Conservation (phyloP, 1,140 invertebrate species). For the Aphis gossypii region DNA sequence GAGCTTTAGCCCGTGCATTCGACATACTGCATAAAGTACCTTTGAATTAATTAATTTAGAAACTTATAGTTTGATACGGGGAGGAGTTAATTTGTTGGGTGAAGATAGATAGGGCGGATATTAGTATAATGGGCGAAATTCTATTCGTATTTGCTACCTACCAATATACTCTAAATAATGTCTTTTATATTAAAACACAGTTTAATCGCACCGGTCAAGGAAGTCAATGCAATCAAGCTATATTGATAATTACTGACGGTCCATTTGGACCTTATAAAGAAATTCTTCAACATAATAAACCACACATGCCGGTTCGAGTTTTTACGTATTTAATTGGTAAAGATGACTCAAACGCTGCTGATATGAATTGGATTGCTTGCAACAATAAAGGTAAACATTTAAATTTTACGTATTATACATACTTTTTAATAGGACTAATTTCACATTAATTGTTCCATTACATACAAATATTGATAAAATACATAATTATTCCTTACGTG, state of each 20-base stretch:
- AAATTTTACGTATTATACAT: not conserved
- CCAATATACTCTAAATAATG: not conserved
- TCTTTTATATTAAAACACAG: constrained; percentile 64
- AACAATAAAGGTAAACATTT: constrained; percentile 84
- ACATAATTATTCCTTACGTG: too few relatives aligned
- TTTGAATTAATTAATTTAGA: constrained; percentile 53
- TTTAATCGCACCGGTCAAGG: constrained; percentile 83
- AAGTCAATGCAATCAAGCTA: constrained; percentile 96
- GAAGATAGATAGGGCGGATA: not conserved
- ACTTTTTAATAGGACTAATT: too few relatives aligned
- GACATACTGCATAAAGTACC: constrained; percentile 86
- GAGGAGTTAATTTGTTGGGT: not conserved
- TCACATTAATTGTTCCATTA: too few relatives aligned
- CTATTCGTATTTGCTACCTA: constrained; percentile 4
- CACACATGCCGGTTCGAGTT: constrained; percentile 88
- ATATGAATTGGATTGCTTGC: constrained; percentile 94
- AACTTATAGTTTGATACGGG: constrained; percentile 24
- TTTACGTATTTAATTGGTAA: constrained; percentile 96
- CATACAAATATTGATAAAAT: too few relatives aligned
- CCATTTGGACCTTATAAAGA: constrained; percentile 73
- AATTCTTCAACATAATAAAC: constrained; percentile 86
- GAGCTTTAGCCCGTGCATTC: constrained; percentile 88
- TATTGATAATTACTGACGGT: constrained; percentile 94
- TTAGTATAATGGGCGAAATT: not conserved
- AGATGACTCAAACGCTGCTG: constrained; percentile 83